Conservation (phyloP, 2,888 invertebrate species). For the Glaucopsyche alexis region DNA sequence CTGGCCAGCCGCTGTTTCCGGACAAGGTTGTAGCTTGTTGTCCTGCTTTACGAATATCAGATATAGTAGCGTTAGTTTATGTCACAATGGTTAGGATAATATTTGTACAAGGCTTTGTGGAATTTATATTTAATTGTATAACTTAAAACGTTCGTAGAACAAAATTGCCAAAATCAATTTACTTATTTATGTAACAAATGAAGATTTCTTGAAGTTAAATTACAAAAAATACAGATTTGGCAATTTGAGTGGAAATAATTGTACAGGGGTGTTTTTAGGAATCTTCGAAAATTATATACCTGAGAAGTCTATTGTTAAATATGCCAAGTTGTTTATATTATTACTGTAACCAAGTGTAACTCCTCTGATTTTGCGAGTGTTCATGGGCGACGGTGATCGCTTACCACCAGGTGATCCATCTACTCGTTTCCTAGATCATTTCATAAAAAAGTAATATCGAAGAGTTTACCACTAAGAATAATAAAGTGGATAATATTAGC, state of each 20-base stretch:
- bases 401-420: no score
- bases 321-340: no score
- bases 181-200: background rate
- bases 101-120: background rate
- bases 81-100: background rate
- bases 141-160: background rate
- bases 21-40: background rate
- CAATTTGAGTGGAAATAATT: no score
- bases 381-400: no score
- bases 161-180: background rate
- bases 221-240: background rate
- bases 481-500: background rate
- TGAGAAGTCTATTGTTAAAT: no score
- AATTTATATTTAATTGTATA: background rate
- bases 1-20: background rate
- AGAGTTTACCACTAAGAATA: background rate
- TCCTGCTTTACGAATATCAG: constrained; percentile 13
- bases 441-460: no score
- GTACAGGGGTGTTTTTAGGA: no score
- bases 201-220: no score
- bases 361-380: no score
- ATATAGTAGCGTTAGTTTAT: constrained; percentile 16
- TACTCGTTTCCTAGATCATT: no score
- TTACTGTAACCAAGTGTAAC: no score
- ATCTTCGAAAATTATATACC: no score